phyloP scores from a whole-genome alignment of 2,113 vertebrate genomes.

The Platysteira castanea region DNA sequence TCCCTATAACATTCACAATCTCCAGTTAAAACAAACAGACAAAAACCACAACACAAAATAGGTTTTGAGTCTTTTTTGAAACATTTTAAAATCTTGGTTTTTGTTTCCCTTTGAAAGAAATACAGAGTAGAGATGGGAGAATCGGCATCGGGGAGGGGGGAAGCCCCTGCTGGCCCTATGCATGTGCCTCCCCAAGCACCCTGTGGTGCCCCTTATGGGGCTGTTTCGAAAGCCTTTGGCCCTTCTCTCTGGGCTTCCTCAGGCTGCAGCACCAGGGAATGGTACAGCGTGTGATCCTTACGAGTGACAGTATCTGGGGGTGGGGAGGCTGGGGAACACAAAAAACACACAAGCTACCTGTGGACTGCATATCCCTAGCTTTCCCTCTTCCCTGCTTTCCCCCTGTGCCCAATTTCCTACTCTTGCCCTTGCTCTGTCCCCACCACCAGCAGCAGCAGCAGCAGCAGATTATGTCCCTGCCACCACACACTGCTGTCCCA shows the following conservation, averaged over 20 bases:
- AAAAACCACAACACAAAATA: neutral
- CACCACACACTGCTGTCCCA: fast-evolving
- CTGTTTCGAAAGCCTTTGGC: neutral
- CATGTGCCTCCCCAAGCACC: fast-evolving
- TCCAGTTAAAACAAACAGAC: neutral
- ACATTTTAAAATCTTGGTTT: neutral
- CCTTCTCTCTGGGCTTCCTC: neutral
- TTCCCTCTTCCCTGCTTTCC: neutral
- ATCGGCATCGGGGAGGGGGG: neutral
- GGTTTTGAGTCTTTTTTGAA: neutral
- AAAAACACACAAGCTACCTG: neutral
- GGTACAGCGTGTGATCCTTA: neutral
- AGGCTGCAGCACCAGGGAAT: neutral
- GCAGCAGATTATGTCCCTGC: neutral
- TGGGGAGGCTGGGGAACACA: fast-evolving
- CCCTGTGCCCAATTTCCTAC: neutral
- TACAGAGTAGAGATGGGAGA: neutral
- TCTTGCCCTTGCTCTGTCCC: neutral
- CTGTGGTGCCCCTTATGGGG: fast-evolving
- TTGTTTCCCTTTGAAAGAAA: neutral
- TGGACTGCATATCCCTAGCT: too few relatives aligned
- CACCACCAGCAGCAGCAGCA: neutral
- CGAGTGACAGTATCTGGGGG: fast-evolving
- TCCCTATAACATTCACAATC: neutral
- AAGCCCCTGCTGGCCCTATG: fast-evolving